Percentiles rank a stretch among this genome's conserved stretches.
phyloP scores from a whole-genome alignment of 2,113 vertebrate species.

The Meleagris gallopavo region DNA sequence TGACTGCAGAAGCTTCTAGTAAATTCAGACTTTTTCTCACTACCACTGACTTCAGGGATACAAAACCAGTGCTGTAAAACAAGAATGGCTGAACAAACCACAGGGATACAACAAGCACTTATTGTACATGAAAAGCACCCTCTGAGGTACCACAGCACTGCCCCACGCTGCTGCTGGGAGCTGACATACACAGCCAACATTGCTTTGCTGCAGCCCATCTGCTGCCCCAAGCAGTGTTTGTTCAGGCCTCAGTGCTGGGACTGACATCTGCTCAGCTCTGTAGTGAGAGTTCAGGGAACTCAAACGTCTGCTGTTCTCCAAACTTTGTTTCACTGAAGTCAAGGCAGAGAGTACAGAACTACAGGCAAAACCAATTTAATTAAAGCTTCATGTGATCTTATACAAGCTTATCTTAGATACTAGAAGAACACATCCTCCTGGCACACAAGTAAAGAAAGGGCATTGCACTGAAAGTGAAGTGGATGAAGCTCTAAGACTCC shows the following conservation, averaged over 20 bases:
- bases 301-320: neutral
- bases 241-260: neutral
- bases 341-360: neutral
- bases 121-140: neutral
- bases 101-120: neutral
- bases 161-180: neutral
- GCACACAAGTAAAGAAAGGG: neutral
- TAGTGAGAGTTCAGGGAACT: neutral
- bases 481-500: neutral
- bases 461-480: fast-evolving
- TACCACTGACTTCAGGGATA: neutral
- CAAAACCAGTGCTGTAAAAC: neutral
- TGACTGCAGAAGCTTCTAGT: neutral
- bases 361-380: neutral
- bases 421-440: neutral
- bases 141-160: neutral
- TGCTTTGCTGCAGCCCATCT: neutral
- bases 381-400: neutral
- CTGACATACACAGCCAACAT: neutral
- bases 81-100: neutral
- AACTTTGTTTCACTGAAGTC: neutral
- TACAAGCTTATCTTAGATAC: neutral
- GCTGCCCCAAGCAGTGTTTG: neutral
- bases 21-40: neutral
- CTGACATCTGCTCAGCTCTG: neutral